Evolutionary conservation across 1,140 invertebrate genomes (phyloP), one percentile per base, ranked within the genome.

Genomic region (Drosophila nebulosa): DNA sequence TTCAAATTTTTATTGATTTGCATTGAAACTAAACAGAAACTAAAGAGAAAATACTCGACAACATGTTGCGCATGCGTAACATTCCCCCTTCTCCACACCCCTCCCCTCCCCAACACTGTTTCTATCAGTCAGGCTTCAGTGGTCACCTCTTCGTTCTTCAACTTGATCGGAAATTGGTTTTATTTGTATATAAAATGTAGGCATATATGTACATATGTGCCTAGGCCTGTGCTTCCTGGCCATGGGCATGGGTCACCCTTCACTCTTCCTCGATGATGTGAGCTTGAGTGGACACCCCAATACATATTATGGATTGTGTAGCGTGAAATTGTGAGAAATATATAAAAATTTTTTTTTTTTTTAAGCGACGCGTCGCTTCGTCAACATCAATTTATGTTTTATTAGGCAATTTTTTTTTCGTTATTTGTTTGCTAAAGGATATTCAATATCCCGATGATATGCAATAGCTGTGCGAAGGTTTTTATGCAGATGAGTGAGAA

Each of bases 311-410:
- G 81, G 39, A 86, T 86, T 86, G 83, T 71, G 53, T 9, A 88
- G 81, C 81, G 83, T 86, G 83, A 86, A 86, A 86, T 86, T 86
- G 81, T 86, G 81, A 88, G 74, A 86, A 86, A 65, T 71, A 74
- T 75, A n/a, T n/a, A n/a, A n/a, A n/a, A n/a, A n/a, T n/a, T n/a
- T n/a, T n/a, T n/a, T n/a, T n/a, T n/a, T n/a, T n/a, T 73, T 58
- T 35, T 18, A 39, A 59, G 39, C 62, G 42, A 64, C 62, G n/a
- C n/a, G n/a, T n/a, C n/a, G 67, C 53, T 39, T 56, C 53, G 59
- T 68, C 64, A 62, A 61, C 52, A 57, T 86, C 57, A 86, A 85
- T 86, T 84, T 67, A 84, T 85, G 73, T 68, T 83, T 83, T 74
- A 71, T 64, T 83, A 81, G 69, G 78, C 72, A 59, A 55, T 76